These are phyloP conservation scores for Folsomia candida DNA, from an alignment of 2,888 invertebrate genomes.

Conservation along the genomic window DNA sequence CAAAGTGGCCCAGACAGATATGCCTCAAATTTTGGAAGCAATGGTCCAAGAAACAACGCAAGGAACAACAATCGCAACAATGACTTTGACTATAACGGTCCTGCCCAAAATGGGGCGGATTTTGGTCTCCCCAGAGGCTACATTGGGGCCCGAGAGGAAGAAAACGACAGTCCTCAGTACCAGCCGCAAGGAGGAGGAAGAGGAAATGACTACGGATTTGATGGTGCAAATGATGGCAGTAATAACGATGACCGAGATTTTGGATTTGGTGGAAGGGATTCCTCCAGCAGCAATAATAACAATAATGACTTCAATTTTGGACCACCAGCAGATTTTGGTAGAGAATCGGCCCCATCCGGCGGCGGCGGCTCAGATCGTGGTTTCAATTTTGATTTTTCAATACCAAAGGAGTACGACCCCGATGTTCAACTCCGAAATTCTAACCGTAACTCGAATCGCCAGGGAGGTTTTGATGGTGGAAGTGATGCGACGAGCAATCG, in stretches of 20 bases:
- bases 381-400: slow-evolving; percentile 44
- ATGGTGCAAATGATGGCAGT: not conserved
- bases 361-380: slow-evolving; percentile 9
- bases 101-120: slow-evolving; percentile 17
- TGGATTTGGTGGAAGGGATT: slow-evolving; percentile 6
- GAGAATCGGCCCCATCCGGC: not conserved
- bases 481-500: slow-evolving; percentile 28
- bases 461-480: not conserved
- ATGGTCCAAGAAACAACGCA: not conserved
- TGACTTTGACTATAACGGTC: not conserved
- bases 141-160: slow-evolving; percentile 16
- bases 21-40: slow-evolving; percentile 52
- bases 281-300: slow-evolving; percentile 9
- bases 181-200: slow-evolving; percentile 14
- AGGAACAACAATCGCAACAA: slow-evolving; percentile 17
- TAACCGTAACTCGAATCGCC: slow-evolving; percentile 22
- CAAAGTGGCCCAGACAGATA: slow-evolving; percentile 53
- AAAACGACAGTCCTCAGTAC: not conserved
- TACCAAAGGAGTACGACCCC: slow-evolving; percentile 47
- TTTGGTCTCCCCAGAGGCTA: slow-evolving; percentile 21
- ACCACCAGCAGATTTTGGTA: slow-evolving; percentile 13
- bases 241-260: slow-evolving; percentile 11
- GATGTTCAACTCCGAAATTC: slow-evolving; percentile 42
- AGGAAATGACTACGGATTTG: slow-evolving; percentile 17
- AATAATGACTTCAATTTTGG: slow-evolving; percentile 21